Base-by-base conservation (phyloP, 2,888 invertebrate genomes). In the Drosophila paramelanica region DNA sequence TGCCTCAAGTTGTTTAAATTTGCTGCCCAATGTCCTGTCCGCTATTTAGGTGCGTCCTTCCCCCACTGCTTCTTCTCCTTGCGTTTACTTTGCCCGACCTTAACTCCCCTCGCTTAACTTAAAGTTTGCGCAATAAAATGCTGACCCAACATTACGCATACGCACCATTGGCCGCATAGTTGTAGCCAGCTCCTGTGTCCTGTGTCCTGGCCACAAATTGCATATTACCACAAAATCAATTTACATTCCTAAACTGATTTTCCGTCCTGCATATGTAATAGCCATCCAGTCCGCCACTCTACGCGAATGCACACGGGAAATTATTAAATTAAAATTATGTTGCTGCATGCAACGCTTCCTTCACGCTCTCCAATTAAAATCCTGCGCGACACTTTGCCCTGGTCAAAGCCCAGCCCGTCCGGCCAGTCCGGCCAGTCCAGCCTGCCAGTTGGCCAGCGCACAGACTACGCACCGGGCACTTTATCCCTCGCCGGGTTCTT, bases 261-360 rank as follows among this genome's bases (percentile, higher is more conserved):
- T 65, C 81, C 71, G 67, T 76, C 67, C 79, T 70, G 78, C 76
- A 70, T 77, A 74, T 81, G 75, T 77, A 77, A 73, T 68, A 31
- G 53, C 61, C 41, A 50, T 27, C 42, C 20, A 36, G 47, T 50
- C 10, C 33, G 13, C 25, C 52, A 49, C 33, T 55, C 57, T 46
- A 41, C 52, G 67, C 61, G 58, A 75, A 59, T 66, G 79, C 82
- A 73, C 73, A 73, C 67, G 75, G 87, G 74, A 84, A 83, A 86
- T 86, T 83, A 84, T 88, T 84, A 84, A 84, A 88, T 84, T 84
- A 86, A 86, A 88, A 84, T 88, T 84, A 88, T 84, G 87, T 76
- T 79, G 50, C 73, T 73, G 71, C 79, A 79, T 81, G 79, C 77
- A 66, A 80, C 57, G 73, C 67, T 77, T 81, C 67, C 78, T 81